These are phyloP conservation scores for Coregonus sp. DNA, from an alignment of 2,797 vertebrate species.

Conservation along the genomic window DNA sequence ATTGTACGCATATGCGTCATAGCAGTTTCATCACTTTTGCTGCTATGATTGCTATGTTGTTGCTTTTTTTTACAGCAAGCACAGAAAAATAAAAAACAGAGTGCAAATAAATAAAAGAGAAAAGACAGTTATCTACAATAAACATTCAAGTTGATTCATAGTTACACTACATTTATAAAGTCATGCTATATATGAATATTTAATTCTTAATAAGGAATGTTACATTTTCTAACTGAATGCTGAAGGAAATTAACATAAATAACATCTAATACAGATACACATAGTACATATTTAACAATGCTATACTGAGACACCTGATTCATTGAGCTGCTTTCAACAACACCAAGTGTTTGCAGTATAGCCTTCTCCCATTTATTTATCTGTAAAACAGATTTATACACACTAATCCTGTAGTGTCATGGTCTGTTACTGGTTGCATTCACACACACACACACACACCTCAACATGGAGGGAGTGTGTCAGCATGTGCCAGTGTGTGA, in stretches of 20 bases:
- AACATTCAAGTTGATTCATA: conserved; percentile 24
- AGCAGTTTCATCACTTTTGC: too few species aligned
- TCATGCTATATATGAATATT: neutral
- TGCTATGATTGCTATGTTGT: too few species aligned
- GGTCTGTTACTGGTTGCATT: neutral
- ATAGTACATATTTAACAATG: conserved; percentile 1
- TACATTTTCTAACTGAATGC: conserved; percentile 1
- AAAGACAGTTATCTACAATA: conserved; percentile 5
- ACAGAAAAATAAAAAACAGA: neutral
- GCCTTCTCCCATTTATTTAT: neutral
- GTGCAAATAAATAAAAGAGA: neutral
- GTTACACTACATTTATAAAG: conserved; percentile 12
- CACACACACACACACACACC: neutral
- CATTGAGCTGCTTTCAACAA: conserved; percentile 4
- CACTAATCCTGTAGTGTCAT: conserved; percentile 3
- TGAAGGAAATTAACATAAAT: conserved; percentile 17
- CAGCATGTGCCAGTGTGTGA: neutral
- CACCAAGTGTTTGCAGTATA: neutral
- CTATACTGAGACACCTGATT: conserved; percentile 25
- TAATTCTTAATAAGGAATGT: neutral
- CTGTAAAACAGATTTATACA: neutral
- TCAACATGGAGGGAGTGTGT: neutral
- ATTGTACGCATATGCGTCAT: too few species aligned
- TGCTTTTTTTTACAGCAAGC: neutral
- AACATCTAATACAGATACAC: too few species aligned